Percentiles rank a stretch among this genome's conserved stretches.
These are phyloP conservation scores for Alouatta palliata DNA, from an alignment of 2,113 vertebrate genomes.

Conservation along the genomic window DNA sequence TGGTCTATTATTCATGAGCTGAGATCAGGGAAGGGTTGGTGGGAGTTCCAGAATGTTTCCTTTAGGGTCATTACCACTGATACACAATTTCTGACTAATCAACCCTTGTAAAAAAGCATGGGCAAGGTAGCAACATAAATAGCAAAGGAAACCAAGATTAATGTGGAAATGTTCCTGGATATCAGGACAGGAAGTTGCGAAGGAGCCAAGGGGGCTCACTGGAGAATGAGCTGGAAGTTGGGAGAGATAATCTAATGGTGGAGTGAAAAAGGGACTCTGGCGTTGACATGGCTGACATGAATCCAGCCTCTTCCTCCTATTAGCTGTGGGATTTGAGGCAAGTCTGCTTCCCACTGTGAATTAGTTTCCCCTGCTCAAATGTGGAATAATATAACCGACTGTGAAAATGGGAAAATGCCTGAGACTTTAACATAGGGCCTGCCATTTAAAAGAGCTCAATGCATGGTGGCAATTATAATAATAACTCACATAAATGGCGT, in stretches of 20 bases:
- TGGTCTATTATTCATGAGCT: conserved; percentile 45
- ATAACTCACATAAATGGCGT: neutral
- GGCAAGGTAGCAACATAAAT: conserved; percentile 74
- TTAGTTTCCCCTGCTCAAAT: neutral
- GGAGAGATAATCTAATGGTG: conserved; percentile 60
- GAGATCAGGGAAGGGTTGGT: conserved; percentile 8
- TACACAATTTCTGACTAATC: conserved; percentile 66
- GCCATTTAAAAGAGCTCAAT: neutral
- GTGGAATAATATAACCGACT: neutral
- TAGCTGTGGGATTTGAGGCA: neutral
- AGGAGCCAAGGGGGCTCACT: conserved; percentile 78
- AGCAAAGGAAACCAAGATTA: conserved; percentile 81
- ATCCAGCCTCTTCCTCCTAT: neutral
- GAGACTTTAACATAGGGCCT: neutral
- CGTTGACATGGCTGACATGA: neutral
- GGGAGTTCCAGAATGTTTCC: conserved; percentile 59
- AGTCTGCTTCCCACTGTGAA: neutral
- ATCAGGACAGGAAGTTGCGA: conserved; percentile 77
- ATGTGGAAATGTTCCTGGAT: conserved; percentile 75
- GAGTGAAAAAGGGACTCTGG: neutral
- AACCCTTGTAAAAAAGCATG: conserved; percentile 43
- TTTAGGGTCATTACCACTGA: conserved; percentile 59
- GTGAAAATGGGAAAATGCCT: neutral
- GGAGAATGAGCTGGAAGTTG: conserved; percentile 61
- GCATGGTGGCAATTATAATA: neutral